phyloP scores from a whole-genome alignment of 1,140 invertebrate genomes.

The Cheumatopsyche charites region DNA sequence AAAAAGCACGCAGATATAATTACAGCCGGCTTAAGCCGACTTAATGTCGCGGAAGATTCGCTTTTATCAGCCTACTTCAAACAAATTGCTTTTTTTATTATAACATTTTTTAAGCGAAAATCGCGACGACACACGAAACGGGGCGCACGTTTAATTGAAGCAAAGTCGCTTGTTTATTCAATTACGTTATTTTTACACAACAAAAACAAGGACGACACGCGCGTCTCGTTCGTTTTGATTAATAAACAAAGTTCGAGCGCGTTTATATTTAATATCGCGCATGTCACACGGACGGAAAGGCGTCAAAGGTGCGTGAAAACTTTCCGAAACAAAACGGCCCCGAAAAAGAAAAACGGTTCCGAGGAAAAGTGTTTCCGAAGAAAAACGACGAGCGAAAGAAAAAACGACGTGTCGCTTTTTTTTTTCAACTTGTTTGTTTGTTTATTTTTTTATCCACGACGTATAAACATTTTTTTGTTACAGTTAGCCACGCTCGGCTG shows the following conservation, averaged over 20 bases:
- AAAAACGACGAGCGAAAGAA: no score
- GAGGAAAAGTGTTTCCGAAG: no score
- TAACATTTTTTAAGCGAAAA: neutral
- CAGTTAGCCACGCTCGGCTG: slow-evolving; percentile 24
- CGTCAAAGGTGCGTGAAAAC: neutral
- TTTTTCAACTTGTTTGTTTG: neutral
- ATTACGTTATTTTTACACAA: no score
- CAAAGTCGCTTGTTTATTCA: no score
- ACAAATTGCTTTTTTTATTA: slow-evolving; percentile 13
- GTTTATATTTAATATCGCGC: slow-evolving; percentile 17
- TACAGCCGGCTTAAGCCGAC: slow-evolving; percentile 13
- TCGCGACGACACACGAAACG: no score
- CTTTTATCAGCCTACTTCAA: slow-evolving; percentile 15
- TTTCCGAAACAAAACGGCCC: slow-evolving; percentile 4
- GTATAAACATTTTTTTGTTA: slow-evolving; percentile 35
- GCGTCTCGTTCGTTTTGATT: neutral
- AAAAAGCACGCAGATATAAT: slow-evolving; percentile 13
- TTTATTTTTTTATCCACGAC: slow-evolving; percentile 1
- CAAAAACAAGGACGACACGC: neutral
- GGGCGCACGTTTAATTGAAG: no score
- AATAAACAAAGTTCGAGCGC: slow-evolving; percentile 16
- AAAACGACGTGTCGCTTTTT: neutral
- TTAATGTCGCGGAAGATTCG: slow-evolving; percentile 19
- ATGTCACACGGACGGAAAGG: no score
- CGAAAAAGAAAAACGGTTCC: neutral